Base-by-base conservation (phyloP, 2,888 invertebrate species). In the Tachystola acroxantha region DNA sequence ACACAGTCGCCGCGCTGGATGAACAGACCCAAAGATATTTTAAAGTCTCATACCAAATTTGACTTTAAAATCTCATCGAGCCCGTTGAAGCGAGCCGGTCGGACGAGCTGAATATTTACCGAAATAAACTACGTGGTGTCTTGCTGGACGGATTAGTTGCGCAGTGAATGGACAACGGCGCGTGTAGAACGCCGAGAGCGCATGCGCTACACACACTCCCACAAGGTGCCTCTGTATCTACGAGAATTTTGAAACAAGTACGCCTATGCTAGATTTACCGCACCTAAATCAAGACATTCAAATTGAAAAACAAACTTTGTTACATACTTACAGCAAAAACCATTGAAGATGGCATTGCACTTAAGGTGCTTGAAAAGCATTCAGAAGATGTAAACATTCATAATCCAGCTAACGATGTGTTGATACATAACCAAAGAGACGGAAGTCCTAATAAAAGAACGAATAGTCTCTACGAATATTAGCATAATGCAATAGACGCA, bases 31-130 rank as follows among this genome's bases (percentile, higher is more conserved):
- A 61, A 64, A 57, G 64, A 77, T 76, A 77, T 79, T 82, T 78
- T 74, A 79, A 76, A 78, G 69, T 78, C 73, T 74, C 70, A 78
- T 78, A 67, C 64, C 65, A 39, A 72, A 85, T 85, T 84, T 81
- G 80, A 85, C 75, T 85, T 84, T 85, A 77, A 81, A 84, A 85
- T 82, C 63, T 60, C 54, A 62, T 64, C 69, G 57, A 57, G 57
- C 50, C 66, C 64, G 66, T 55, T 62, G 64, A 69, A 67, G 64
- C 58, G 53, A 58, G 62, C 57, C 54, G 57, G 65, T 63, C 66
- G 57, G 57, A 57, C 64, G 52, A 57, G 49, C 61, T 65, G 67
- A 71, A 78, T 77, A 75, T 80, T 78, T 74, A 73, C 72, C 61
- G 59, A 67, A 75, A 72, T 57, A 63, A 64, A 48, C 53, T 50